Conservation (phyloP, 23 tunicate species). For the Halocynthia roretzi region DNA sequence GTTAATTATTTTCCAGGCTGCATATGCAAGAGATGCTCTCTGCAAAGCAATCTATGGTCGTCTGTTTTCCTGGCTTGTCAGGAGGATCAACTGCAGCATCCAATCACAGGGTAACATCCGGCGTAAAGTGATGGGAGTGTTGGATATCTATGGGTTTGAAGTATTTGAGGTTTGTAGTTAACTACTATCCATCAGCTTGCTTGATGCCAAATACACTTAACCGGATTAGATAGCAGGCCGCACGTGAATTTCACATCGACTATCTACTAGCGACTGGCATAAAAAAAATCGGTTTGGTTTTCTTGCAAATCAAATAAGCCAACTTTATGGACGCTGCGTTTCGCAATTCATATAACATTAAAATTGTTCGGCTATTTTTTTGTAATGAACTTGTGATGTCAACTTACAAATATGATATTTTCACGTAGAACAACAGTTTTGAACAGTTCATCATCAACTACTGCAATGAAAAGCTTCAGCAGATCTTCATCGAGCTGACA, state of each 20-base stretch:
- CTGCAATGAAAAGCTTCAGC: constrained; percentile 94
- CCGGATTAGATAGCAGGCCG: too few species aligned
- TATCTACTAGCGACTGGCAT: too few species aligned
- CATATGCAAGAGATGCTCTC: constrained; percentile 80
- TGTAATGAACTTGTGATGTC: too few species aligned
- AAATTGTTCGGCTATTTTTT: too few species aligned
- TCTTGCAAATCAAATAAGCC: too few species aligned
- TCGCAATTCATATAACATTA: too few species aligned
- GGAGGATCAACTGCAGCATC: constrained; percentile 82
- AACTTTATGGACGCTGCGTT: too few species aligned
- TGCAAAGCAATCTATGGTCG: constrained; percentile 91
- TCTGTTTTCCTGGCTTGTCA: constrained; percentile 79
- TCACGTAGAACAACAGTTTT: constrained; percentile 60
- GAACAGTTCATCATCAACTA: constrained; percentile 96
- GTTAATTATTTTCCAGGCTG: constrained; percentile 48
- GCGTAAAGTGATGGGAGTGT: constrained; percentile 85
- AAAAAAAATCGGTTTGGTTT: too few species aligned
- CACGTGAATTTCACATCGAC: too few species aligned
- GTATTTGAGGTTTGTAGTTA: constrained; percentile 65
- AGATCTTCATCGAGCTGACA: constrained; percentile 80
- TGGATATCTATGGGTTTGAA: constrained; percentile 91
- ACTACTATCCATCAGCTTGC: too few species aligned
- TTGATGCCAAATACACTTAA: too few species aligned
- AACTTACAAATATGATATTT: too few species aligned
- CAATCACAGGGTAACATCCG: constrained; percentile 26